A percentile compares a stretch with the other conserved stretches of the same genome.
phyloP scores from a whole-genome alignment of 2,113 vertebrate genomes.

The Gallinago undulata region DNA sequence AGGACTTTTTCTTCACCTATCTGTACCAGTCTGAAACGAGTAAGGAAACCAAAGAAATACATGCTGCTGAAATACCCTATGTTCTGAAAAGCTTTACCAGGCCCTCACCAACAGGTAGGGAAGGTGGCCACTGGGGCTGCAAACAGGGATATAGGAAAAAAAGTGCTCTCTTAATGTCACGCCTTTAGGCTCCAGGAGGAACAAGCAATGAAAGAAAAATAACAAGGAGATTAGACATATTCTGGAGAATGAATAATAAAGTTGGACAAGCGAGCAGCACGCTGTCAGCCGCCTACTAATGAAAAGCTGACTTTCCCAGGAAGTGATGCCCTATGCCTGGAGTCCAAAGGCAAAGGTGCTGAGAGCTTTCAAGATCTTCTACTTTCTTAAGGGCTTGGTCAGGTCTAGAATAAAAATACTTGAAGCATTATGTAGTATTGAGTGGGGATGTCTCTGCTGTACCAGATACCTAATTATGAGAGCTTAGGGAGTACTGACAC shows the following conservation, averaged over 20 bases:
- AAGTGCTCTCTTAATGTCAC: not conserved
- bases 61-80: not conserved
- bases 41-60: not conserved
- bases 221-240: not conserved
- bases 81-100: not conserved
- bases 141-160: not conserved
- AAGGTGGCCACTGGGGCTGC: not conserved
- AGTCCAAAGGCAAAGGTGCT: not conserved
- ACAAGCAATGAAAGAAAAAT: not conserved
- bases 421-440: not conserved
- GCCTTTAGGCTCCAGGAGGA: not conserved
- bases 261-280: not conserved
- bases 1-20: not conserved
- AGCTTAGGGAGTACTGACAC: not conserved
- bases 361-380: not conserved
- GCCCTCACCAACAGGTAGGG: not conserved
- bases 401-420: not conserved
- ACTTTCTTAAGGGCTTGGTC: not conserved
- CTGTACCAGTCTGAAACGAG: not conserved
- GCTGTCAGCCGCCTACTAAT: not conserved
- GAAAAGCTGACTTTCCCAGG: not conserved
- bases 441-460: not conserved
- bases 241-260: conserved; percentile 4
- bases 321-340: not conserved
- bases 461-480: not conserved